Percentiles rank a stretch among this genome's conserved stretches.
Evolutionary conservation across 2,888 invertebrate genomes (phyloP).

Genomic region (Phasia obesa): DNA sequence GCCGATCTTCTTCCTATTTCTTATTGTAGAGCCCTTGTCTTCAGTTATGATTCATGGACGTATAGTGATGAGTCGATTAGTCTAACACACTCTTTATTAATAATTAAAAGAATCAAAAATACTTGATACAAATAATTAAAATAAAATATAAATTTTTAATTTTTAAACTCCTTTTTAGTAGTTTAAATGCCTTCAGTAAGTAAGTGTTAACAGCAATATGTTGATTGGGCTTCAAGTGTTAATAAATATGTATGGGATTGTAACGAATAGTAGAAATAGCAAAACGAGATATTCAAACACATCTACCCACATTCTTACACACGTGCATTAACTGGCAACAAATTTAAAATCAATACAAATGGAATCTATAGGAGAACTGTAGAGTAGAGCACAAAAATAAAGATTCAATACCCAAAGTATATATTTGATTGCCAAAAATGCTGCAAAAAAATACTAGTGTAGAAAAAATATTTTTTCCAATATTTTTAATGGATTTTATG

Average conservation of each 20-base stretch:
- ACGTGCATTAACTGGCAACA: slow-evolving; percentile 33
- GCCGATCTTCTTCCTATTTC: no score
- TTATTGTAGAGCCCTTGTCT: no score
- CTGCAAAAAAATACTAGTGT: slow-evolving; percentile 31
- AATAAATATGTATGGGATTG: background rate
- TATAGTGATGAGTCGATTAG: no score
- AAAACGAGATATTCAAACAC: slow-evolving; percentile 31
- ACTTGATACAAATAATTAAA: no score
- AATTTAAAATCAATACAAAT: slow-evolving; percentile 65
- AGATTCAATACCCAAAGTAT: slow-evolving; percentile 39
- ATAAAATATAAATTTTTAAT: no score
- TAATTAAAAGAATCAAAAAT: no score
- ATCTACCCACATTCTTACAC: slow-evolving; percentile 13
- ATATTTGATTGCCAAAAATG: slow-evolving; percentile 64
- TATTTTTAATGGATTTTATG: slow-evolving; percentile 69
- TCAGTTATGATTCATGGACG: no score
- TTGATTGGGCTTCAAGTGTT: background rate
- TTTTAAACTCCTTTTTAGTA: no score
- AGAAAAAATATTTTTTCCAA: slow-evolving; percentile 55
- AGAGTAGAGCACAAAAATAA: slow-evolving; percentile 7
- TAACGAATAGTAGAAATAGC: slow-evolving; percentile 24
- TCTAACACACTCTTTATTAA: no score
- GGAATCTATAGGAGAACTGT: slow-evolving; percentile 10
- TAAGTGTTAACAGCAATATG: background rate
- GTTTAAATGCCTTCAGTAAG: no score